Evolutionary conservation across 2,113 vertebrate genomes (phyloP), one percentile per base, ranked within the genome.

Genomic region (Spermophilus dauricus): DNA sequence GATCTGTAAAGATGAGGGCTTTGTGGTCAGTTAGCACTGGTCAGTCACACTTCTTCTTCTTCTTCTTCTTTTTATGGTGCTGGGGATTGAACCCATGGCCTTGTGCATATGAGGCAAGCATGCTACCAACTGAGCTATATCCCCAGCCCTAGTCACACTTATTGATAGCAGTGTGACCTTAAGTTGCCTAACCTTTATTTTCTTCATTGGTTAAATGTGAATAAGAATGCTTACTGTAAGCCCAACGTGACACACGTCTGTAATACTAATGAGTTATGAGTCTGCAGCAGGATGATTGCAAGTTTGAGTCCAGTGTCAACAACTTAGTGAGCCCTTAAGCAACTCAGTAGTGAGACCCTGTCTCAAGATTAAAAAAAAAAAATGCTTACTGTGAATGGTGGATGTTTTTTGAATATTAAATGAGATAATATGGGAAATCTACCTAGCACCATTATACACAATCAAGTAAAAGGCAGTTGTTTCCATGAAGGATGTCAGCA

Each of bases 381-480:
- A 87, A 48, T 39, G 76, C 58, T 82, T 61, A 42, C 53, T 37
- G 28, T 84, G 34, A 93, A 87, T 28, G 37, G 58, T 63, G 17
- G n/a, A 22, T 8, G 17, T 58, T 91, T 61, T 92, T 32, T 73
- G 67, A 72, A 39, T 88, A 65, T 69, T 76, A 96, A 96, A 58
- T 53, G 80, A 65, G 75, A 28, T 82, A 42, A 51, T 53, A 42
- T 42, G 17, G 76, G 91, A 95, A 87, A 32, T 24, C 16, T 67
- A 37, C 39, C 28, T 18, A 28, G 39, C 34, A 42, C n/a, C 20
- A 0, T 63, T n/a, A 39, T 28, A n/a, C 17, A 85, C 14, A 86
- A 37, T 34, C 4, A 7, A 63, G 34, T 78, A n/a, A 85, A 85
- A 88, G 72, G 58, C 42, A 63, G 20, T n/a, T 65, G 24, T 69